These are phyloP conservation scores for Hydrotaea cyrtoneurina DNA, from an alignment of 2,888 invertebrate species.

Conservation along the genomic window DNA sequence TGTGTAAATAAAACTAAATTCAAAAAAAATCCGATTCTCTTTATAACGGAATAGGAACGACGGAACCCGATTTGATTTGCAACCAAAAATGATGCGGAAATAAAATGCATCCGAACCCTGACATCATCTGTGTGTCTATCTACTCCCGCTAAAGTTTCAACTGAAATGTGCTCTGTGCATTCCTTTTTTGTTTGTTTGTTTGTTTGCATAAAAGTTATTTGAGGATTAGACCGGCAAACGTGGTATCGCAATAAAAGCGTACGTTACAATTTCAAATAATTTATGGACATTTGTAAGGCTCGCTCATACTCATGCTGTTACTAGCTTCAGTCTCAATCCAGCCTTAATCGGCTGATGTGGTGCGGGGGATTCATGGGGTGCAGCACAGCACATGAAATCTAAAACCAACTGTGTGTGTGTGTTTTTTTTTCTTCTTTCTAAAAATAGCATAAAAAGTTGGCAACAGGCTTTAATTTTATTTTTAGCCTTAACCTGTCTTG, in stretches of 20 bases:
- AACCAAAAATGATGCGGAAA: too few relatives aligned
- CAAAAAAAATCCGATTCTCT: too few relatives aligned
- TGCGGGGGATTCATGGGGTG: neutral
- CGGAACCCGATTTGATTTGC: too few relatives aligned
- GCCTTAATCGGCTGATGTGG: too few relatives aligned
- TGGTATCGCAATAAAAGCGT: neutral
- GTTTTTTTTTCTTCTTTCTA: neutral
- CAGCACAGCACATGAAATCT: neutral
- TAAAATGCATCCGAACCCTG: neutral
- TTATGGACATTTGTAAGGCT: neutral
- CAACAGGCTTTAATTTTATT: constrained; percentile 47
- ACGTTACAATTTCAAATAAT: neutral
- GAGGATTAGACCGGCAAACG: neutral
- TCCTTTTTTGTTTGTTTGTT: too few relatives aligned
- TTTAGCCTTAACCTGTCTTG: constrained; percentile 67
- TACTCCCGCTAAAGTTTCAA: neutral
- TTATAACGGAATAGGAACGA: too few relatives aligned
- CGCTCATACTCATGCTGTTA: neutral
- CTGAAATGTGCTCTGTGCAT: neutral
- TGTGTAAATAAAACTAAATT: too few relatives aligned
- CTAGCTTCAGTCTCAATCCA: neutral
- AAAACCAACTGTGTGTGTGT: neutral
- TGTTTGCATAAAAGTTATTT: neutral
- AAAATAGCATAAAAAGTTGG: constrained; percentile 6
- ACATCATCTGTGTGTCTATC: neutral